These are phyloP conservation scores for Phalacrocorax aristotelis DNA, from an alignment of 2,113 vertebrate species.

Conservation along the genomic window DNA sequence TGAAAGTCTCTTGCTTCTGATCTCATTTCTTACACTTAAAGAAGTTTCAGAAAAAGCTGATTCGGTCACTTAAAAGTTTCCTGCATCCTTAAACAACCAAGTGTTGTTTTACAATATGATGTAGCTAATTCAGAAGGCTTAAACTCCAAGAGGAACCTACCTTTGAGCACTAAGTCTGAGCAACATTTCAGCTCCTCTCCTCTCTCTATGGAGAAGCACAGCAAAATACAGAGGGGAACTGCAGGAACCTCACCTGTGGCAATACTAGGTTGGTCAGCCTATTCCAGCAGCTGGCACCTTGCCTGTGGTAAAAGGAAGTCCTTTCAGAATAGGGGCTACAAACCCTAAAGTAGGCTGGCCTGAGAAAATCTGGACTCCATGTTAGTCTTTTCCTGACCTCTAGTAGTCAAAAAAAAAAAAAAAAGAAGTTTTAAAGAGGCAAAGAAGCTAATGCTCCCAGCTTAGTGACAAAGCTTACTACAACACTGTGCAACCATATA, in stretches of 20 bases:
- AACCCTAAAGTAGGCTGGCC: not conserved
- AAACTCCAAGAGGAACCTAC: not conserved
- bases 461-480: not conserved
- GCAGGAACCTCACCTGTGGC: not conserved
- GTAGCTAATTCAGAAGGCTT: not conserved
- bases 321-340: fast-evolving
- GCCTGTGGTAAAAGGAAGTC: not conserved
- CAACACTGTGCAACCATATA: not conserved
- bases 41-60: not conserved
- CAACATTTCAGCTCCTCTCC: not conserved
- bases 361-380: not conserved
- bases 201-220: not conserved
- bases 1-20: not conserved
- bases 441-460: not conserved
- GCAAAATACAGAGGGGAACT: not conserved
- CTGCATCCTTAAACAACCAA: not conserved
- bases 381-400: not conserved
- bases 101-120: not conserved
- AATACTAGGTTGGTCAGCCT: not conserved
- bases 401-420: not conserved
- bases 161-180: not conserved
- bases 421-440: not conserved
- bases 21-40: not conserved
- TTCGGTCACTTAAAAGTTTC: not conserved
- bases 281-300: not conserved